A percentile compares a stretch with the other conserved stretches of the same genome.
Conservation (phyloP, 2,797 vertebrate genomes). For the Cyprinodon diabolis region DNA sequence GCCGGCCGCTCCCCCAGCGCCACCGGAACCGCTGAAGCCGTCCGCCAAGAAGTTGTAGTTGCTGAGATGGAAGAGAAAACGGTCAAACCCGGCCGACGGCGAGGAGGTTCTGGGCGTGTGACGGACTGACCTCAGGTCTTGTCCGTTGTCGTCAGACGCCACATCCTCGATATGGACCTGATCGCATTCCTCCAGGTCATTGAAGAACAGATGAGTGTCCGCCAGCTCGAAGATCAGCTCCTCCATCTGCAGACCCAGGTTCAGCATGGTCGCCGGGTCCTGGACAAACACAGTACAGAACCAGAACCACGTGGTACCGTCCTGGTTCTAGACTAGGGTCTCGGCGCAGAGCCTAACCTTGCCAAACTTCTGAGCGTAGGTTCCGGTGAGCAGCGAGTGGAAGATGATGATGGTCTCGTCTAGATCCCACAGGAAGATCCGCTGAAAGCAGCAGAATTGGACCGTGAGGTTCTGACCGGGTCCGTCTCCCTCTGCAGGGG, state of each 20-base stretch:
- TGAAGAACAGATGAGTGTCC: constrained; percentile 98
- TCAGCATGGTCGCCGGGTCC: constrained; percentile 93
- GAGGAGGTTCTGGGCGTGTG: neutral
- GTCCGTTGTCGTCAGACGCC: constrained; percentile 97
- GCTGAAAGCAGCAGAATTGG: constrained; percentile 67
- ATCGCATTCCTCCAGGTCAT: constrained; percentile 98
- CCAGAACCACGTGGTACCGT: neutral
- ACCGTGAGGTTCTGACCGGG: neutral
- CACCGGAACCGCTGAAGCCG: constrained; percentile 90
- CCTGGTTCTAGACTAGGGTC: neutral
- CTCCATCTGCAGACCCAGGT: constrained; percentile 96
- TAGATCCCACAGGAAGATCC: constrained; percentile 97
- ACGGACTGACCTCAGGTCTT: constrained; percentile 89
- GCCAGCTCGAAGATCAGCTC: constrained; percentile 99
- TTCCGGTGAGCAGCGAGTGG: constrained; percentile 97
- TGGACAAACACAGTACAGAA: constrained; percentile 49
- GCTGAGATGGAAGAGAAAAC: constrained; percentile 66
- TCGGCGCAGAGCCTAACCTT: constrained; percentile 82
- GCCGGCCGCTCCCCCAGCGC: constrained; percentile 78
- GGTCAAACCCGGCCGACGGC: neutral
- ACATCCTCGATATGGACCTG: constrained; percentile 98
- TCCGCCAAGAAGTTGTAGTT: constrained; percentile 95
- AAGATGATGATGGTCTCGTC: constrained; percentile 99
- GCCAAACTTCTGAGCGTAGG: constrained; percentile 95
- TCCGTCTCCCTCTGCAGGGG: neutral